Evolutionary conservation across 2,797 vertebrate genomes (phyloP).

Genomic region (Petrocephalus sullivani): DNA sequence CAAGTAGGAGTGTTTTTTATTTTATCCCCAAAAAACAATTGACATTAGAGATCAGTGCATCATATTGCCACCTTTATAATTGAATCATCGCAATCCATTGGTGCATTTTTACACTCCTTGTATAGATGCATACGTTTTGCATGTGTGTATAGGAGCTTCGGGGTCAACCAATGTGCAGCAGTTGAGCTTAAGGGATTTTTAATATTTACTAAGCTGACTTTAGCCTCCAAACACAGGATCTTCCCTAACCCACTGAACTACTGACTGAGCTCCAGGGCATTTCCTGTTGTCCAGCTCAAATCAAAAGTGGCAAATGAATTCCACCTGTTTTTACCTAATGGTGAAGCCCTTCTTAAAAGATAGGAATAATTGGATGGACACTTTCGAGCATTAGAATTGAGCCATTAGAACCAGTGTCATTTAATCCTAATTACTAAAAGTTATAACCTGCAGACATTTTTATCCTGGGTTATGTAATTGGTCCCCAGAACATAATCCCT

Average conservation of each 20-base stretch:
- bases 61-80: background rate
- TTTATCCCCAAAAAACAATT: too few species aligned
- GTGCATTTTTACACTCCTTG: background rate
- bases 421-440: conserved; percentile 24
- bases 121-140: background rate
- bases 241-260: background rate
- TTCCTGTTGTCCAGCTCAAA: background rate
- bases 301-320: background rate
- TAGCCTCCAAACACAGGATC: background rate
- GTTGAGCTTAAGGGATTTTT: background rate
- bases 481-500: conserved; percentile 57
- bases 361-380: background rate
- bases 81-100: background rate
- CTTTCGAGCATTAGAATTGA: background rate
- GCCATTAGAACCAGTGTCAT: conserved; percentile 12
- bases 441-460: conserved; percentile 51
- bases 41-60: too few species aligned
- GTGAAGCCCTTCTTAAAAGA: background rate
- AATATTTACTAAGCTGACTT: background rate
- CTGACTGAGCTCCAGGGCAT: background rate
- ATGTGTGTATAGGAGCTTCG: background rate
- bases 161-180: background rate
- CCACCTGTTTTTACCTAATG: background rate
- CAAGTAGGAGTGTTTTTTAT: background rate
- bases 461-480: conserved; percentile 59